These are phyloP conservation scores for Spatulosminthurus flaviceps DNA, from an alignment of 2,888 invertebrate species.

Conservation along the genomic window DNA sequence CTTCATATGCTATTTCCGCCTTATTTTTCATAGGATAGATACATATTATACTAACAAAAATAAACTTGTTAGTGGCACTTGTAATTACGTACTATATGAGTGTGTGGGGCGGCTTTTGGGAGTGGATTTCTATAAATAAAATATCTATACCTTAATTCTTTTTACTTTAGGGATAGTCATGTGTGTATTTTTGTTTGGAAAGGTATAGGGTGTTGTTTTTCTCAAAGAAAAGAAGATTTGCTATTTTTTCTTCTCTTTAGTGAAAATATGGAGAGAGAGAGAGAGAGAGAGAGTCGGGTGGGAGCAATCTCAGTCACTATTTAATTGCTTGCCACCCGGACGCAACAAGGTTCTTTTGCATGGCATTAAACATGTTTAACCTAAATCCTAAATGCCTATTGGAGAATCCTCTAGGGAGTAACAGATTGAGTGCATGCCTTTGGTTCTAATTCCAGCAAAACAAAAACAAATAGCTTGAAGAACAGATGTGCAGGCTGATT, in stretches of 20 bases:
- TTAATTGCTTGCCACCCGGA: neutral
- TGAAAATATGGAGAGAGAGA: neutral
- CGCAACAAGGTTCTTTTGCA: neutral
- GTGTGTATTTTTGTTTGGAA: too few relatives aligned
- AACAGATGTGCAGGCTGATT: conserved; percentile 34
- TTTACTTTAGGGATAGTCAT: too few relatives aligned
- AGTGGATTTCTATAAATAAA: too few relatives aligned
- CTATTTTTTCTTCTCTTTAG: neutral
- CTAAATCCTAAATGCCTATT: neutral
- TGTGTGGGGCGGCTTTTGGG: too few relatives aligned
- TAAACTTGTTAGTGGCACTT: too few relatives aligned
- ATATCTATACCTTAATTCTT: too few relatives aligned
- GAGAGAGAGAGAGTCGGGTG: neutral
- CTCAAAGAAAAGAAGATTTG: too few relatives aligned
- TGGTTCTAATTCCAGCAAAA: neutral
- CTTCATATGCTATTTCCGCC: too few relatives aligned
- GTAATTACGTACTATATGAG: too few relatives aligned
- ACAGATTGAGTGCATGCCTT: neutral
- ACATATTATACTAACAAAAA: too few relatives aligned
- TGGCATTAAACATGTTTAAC: neutral
- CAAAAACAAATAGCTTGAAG: neutral
- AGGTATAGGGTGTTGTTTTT: too few relatives aligned
- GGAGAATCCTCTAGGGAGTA: neutral
- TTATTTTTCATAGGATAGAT: too few relatives aligned
- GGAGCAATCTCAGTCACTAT: conserved; percentile 6